phyloP scores from a whole-genome alignment of 2,888 invertebrate genomes.

The Aplocera efformata region DNA sequence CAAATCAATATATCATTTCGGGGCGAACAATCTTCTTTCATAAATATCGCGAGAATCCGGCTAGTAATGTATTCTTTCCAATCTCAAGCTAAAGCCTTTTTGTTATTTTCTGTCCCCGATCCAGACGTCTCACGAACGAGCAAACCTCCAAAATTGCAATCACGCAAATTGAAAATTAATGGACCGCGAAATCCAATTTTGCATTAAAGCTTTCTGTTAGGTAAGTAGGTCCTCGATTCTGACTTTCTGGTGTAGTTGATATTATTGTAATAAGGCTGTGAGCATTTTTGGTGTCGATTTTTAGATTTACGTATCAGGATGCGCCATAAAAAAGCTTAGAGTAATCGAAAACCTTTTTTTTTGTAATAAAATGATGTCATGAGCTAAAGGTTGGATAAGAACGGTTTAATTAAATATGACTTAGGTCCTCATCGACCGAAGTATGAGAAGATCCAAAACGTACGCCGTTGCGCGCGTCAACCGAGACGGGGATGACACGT shows the following conservation, averaged over 20 bases:
- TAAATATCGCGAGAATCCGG: constrained; percentile 24
- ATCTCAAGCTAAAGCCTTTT: constrained; percentile 62
- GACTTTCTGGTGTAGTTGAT: constrained; percentile 37
- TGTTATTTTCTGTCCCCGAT: constrained; percentile 67
- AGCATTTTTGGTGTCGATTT: constrained; percentile 15
- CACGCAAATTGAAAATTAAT: constrained; percentile 80
- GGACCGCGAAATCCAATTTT: constrained; percentile 78
- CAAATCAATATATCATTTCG: constrained; percentile 16
- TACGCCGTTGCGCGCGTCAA: too few species aligned
- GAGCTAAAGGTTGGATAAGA: too few species aligned
- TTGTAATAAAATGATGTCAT: too few species aligned
- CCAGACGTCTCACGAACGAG: constrained; percentile 64
- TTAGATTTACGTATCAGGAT: too few species aligned
- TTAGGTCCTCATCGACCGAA: too few species aligned
- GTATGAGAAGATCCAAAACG: too few species aligned
- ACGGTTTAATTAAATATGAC: too few species aligned
- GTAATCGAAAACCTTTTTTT: too few species aligned
- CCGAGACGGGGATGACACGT: too few species aligned
- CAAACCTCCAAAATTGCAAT: constrained; percentile 78
- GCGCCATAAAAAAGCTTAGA: too few species aligned
- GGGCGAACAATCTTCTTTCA: constrained; percentile 12
- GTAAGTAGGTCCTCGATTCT: constrained; percentile 51
- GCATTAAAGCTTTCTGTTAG: constrained; percentile 69
- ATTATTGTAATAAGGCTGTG: constrained; percentile 26
- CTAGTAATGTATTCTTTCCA: constrained; percentile 63